A percentile compares a stretch with the other conserved stretches of the same genome.
These are phyloP conservation scores for Shargacucullia verbasci DNA, from an alignment of 2,888 invertebrate genomes.

Conservation along the genomic window DNA sequence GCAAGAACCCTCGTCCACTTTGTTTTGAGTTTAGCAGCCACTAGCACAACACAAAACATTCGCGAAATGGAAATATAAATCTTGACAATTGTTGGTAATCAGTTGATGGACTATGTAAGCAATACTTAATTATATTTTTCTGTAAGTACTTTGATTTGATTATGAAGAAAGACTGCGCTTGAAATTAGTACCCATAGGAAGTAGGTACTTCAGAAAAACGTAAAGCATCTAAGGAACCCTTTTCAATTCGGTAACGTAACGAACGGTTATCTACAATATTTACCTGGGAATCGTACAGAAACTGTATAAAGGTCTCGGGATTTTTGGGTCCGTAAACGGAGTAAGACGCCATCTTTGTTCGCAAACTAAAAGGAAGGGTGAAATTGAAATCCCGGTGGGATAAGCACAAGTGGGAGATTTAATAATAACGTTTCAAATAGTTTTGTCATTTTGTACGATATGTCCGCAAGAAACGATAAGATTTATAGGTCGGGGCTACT, in stretches of 20 bases:
- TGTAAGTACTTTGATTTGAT: too few species aligned
- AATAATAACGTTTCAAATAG: neutral
- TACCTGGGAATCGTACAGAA: slow-evolving; percentile 17
- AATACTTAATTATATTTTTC: too few species aligned
- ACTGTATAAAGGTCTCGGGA: slow-evolving; percentile 7
- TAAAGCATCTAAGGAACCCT: slow-evolving; percentile 2
- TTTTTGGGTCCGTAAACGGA: slow-evolving; percentile 20
- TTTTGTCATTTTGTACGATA: neutral
- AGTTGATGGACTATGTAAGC: too few species aligned
- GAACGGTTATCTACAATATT: slow-evolving; percentile 22
- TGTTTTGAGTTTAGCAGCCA: slow-evolving; percentile 25
- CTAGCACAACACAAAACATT: slow-evolving; percentile 12
- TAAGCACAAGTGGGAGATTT: slow-evolving; percentile 1
- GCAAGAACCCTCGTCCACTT: slow-evolving; percentile 43
- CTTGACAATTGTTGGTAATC: too few species aligned
- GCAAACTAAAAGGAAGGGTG: slow-evolving; percentile 6
- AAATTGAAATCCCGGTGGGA: slow-evolving; percentile 9
- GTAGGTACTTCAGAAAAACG: neutral
- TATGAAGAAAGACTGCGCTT: too few species aligned
- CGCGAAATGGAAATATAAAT: neutral
- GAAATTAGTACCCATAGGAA: too few species aligned
- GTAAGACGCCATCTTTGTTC: slow-evolving; percentile 21
- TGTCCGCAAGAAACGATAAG: neutral
- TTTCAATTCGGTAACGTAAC: slow-evolving; percentile 15
- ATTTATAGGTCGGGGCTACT: neutral